Base-by-base conservation (phyloP, 2,888 invertebrate genomes). In the Antheraea yamamai region DNA sequence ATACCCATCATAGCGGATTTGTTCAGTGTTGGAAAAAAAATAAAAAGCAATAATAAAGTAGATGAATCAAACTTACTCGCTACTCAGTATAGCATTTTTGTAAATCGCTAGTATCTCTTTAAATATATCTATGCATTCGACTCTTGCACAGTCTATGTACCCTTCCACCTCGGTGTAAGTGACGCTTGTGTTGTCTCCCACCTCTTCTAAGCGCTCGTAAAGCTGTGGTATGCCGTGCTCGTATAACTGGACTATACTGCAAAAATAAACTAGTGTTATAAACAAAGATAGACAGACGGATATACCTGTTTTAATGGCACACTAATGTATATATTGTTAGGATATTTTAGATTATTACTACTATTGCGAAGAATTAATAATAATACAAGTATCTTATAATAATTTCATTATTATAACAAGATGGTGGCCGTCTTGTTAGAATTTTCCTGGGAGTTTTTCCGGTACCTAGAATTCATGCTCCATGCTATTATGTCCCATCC, bases 181-280 rank as follows among this genome's bases (percentile, higher is more conserved):
- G 1, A 86, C 83, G 71, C 92, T 89, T 2, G 88, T 88, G 72
- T 89, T 89, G n/a, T 95, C 93, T 0, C 91, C 93, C 4, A 95
- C 81, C 75, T 92, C 89, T 73, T 95, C 92, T 39, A 97, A 87
- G 78, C 95, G 95, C 83, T 96, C 96, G 85, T 97, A 97, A 76
- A 98, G 86, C 80, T 95, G 95, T 20, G 97, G 96, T 79, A 98
- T 95, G 8, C 97, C 96, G 81, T 95, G 95, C 80, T 97, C 97
- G 89, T 98, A 98, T 79, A 97, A 95, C 78, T 96, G 96, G 78
- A 97, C 96, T 89, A 98, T 95, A 89, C 97, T 98, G 93, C 77
- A 93, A 92, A 78, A 75, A 71, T 16, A 70, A 10, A 20, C 0
- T n/a, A n/a, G 6, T 61, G 61, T 61, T 61, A 23, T 23, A 61